Base-by-base conservation (phyloP, 2,797 vertebrate species). In the Urosaurus nigricauda region DNA sequence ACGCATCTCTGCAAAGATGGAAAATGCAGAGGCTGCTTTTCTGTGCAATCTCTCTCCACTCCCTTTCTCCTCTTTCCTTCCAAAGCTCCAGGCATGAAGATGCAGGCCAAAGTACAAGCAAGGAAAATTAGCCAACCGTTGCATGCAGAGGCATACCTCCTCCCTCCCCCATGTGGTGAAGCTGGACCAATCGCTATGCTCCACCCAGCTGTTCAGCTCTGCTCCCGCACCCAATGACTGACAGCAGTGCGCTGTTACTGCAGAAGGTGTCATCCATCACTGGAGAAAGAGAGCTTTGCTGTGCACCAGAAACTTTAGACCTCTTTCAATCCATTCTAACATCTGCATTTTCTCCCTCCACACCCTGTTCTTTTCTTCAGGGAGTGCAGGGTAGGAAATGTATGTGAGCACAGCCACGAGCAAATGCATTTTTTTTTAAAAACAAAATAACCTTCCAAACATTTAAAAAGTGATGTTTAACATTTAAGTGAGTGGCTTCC, bases 71-170 rank as follows among this genome's bases (percentile, higher is more conserved):
- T 35, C 9, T 51, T 51, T 84, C 80, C 84, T 90, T 87, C 90
- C 81, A 91, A 83, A 88, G 90, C 91, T 87, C 79, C 88, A 92
- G 88, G 90, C 94, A 91, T 84, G 93, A 95, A 93, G 94, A 96
- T 95, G 94, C 93, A 94, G 95, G 96, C 95, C 95, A 93, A 92
- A 92, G 90, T 93, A 95, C 94, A 94, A 95, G 90, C 95, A 95
- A 94, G 90, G 89, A 95, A 93, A 84, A 88, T n/a, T 56, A 93
- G 91, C 92, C 94, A 97, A 96, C 93, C 92, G 92, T 92, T 94
- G 94, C 92, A 87, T 77, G 81, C 86, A 68, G 71, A 86, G 75
- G 65, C 92, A 91, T 79, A 92, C 89, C 93, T 93, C 85, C 94
- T 92, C 90, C 88, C 63, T 56, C 21, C 51, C 43, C 87, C 73